Evolutionary conservation across 2,113 vertebrate genomes (phyloP).

Genomic region (Osmerus eperlanus): DNA sequence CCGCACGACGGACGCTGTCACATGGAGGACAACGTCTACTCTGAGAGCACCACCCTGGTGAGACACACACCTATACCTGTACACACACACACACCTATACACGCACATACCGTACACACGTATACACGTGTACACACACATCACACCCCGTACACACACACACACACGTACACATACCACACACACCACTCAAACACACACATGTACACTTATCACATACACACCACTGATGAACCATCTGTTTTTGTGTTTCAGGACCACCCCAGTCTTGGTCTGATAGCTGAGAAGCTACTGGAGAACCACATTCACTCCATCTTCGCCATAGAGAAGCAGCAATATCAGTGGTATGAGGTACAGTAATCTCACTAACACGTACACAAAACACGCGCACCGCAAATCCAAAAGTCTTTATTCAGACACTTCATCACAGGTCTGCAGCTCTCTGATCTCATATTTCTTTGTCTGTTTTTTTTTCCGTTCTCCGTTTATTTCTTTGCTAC

Average conservation of each 20-base stretch:
- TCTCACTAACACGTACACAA: slow-evolving; percentile 26
- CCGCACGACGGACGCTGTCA: slow-evolving; percentile 94
- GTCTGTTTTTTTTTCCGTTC: neutral
- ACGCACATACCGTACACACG: neutral
- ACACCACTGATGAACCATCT: neutral
- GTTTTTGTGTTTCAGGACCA: slow-evolving; percentile 79
- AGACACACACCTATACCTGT: neutral
- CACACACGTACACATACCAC: neutral
- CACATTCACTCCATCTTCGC: slow-evolving; percentile 92
- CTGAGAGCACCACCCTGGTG: slow-evolving; percentile 75
- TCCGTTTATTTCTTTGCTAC: too few species aligned
- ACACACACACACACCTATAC: neutral
- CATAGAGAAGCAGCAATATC: slow-evolving; percentile 88
- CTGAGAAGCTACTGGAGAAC: slow-evolving; percentile 91
- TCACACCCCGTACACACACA: too few species aligned
- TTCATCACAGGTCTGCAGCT: neutral
- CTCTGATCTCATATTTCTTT: neutral
- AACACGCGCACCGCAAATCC: neutral
- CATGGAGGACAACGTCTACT: slow-evolving; percentile 87
- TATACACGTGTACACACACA: too few species aligned
- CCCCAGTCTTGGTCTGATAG: slow-evolving; percentile 88
- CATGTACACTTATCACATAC: neutral
- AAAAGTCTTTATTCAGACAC: too few species aligned
- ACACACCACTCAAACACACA: neutral
- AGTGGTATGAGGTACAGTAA: slow-evolving; percentile 93